Conservation (phyloP, 1,140 invertebrate species). For the Goniozus legneri region DNA sequence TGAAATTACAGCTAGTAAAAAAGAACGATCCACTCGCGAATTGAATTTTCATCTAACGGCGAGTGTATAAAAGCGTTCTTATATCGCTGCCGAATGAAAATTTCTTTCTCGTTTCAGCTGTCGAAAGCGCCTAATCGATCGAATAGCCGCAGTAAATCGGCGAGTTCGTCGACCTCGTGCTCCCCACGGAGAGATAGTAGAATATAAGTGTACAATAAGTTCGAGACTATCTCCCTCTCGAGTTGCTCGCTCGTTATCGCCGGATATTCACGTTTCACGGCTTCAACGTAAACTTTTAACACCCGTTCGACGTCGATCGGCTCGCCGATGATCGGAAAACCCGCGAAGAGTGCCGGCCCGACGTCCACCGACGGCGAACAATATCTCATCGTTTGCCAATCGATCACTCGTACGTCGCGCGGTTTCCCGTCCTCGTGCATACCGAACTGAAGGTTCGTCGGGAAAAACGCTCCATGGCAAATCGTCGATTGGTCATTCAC, state of each 20-base stretch:
- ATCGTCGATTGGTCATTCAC: conserved; percentile 28
- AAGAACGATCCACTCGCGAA: too few species aligned
- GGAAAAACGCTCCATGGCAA: conserved; percentile 37
- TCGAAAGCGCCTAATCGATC: conserved; percentile 8
- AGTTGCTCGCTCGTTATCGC: conserved; percentile 4
- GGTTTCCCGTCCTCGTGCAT: conserved; percentile 27
- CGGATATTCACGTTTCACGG: conserved; percentile 10
- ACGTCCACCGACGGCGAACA: conserved; percentile 35
- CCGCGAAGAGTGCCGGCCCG: conserved; percentile 24
- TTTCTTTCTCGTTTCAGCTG: too few species aligned
- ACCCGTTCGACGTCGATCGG: conserved; percentile 4
- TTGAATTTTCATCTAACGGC: too few species aligned
- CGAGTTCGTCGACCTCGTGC: conserved; percentile 6
- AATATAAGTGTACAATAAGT: conserved; percentile 9
- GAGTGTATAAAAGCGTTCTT: too few species aligned
- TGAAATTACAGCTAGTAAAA: too few species aligned
- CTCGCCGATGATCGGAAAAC: conserved; percentile 5
- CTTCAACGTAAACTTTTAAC: conserved; percentile 18
- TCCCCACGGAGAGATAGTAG: conserved; percentile 5
- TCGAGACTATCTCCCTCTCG: conserved; percentile 12
- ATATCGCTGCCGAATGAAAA: too few species aligned
- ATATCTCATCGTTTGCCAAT: conserved; percentile 36
- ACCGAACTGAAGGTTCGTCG: conserved; percentile 39
- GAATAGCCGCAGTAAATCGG: conserved; percentile 3
- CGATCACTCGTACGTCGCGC: conserved; percentile 32